Evolutionary conservation across 2,113 vertebrate genomes (phyloP).

Genomic region (Xiphorhynchus elegans): DNA sequence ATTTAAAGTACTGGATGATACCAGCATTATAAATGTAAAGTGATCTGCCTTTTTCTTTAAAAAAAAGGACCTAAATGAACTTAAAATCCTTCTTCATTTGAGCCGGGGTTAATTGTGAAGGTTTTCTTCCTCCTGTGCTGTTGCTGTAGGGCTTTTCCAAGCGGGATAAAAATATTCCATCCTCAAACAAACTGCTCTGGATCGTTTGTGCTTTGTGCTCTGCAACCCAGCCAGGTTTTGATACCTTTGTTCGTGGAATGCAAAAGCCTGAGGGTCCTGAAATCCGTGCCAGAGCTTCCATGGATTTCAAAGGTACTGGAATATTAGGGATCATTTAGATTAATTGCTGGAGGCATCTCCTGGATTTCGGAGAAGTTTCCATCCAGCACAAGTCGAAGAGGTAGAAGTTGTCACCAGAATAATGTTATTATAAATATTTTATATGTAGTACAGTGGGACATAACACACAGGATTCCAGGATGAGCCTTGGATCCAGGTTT

Average conservation of each 20-base stretch:
- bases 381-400: fast-evolving
- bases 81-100: constrained; percentile 1
- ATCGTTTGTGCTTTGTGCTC: background rate
- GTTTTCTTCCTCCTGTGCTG: background rate
- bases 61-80: background rate
- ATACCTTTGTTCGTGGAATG: background rate
- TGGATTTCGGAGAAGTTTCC: background rate
- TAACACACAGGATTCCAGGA: fast-evolving
- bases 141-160: constrained; percentile 8
- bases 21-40: constrained; percentile 43
- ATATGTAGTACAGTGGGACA: fast-evolving
- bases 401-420: background rate
- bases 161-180: background rate
- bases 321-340: background rate
- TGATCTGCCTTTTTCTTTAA: background rate
- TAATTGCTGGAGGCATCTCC: background rate
- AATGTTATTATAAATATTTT: fast-evolving
- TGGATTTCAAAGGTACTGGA: background rate
- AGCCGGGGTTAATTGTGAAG: background rate
- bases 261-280: background rate
- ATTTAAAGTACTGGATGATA: constrained; percentile 67
- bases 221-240: fast-evolving
- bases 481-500: background rate
- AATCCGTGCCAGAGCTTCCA: background rate
- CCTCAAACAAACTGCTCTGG: background rate